Base-by-base conservation (phyloP, 2,113 vertebrate species). In the Forbesichthys agassizii region DNA sequence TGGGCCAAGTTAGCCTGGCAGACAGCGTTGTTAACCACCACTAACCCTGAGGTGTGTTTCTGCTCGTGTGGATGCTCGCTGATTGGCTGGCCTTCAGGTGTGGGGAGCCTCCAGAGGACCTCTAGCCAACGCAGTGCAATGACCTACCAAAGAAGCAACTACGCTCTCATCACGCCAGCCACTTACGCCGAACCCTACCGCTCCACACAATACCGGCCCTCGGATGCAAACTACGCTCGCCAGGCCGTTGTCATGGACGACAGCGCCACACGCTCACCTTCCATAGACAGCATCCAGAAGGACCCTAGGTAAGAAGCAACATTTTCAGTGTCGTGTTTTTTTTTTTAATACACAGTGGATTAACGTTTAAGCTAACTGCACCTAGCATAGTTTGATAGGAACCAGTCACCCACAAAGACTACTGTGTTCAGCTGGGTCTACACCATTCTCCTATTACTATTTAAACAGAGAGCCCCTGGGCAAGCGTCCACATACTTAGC, bases 231-330 rank as follows among this genome's bases (percentile, higher is more conserved):
- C 81, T 97, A 95, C 36, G 64, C 69, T 71, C 90, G 93, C 49
- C 95, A 95, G 3, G 33, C 86, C 3, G 59, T 86, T 0, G 88
- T 91, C 0, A 84, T 93, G 10, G 96, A 98, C 0, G 95, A 96
- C 0, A 92, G 92, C 8, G 94, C 96, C 71, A 93, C 95, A 0
- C 94, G 95, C 49, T 98, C 97, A 0, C 97, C 96, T 0, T 98
- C 97, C 52, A 95, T 98, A 79, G 96, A 99, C 92, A 98, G 96
- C 91, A 98, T 99, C 68, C 97, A 98, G 87, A 99, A 99, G 48
- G 96, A 99, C 86, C 96, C 96, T 80, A 97, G 96, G 97, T 94
- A 93, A 88, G 70, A 0, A 9, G 1, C 9, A 42, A 36, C 60
- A 14, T 36, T 33, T 49, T 56, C 18, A 55, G 3, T 11, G 4